These are phyloP conservation scores for Cephalopterus ornatus DNA, from an alignment of 2,113 vertebrate species.

Conservation along the genomic window DNA sequence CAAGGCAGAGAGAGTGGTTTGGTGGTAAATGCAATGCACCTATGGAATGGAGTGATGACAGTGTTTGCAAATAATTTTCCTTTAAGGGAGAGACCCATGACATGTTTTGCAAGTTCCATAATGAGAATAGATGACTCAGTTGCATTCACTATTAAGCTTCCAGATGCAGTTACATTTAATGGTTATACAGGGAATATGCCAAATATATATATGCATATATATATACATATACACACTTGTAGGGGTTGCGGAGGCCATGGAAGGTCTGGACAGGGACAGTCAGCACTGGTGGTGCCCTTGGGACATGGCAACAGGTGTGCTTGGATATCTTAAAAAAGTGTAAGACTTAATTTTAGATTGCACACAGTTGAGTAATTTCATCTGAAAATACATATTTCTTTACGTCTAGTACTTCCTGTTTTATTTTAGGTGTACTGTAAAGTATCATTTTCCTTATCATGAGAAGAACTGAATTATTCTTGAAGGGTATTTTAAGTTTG, in stretches of 20 bases:
- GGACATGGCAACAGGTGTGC: background rate
- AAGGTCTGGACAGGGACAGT: background rate
- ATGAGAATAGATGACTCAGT: background rate
- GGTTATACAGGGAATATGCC: background rate
- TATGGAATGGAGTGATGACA: background rate
- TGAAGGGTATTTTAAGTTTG: background rate
- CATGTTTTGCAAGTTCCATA: background rate
- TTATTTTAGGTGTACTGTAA: background rate
- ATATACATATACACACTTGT: rapidly evolving
- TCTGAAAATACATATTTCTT: background rate
- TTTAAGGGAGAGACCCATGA: background rate
- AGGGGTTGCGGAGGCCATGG: background rate
- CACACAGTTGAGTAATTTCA: background rate
- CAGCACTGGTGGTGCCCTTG: background rate
- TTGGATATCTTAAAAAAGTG: background rate
- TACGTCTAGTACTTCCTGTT: background rate
- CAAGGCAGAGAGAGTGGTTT: background rate
- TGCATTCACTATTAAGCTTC: background rate
- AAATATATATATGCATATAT: background rate
- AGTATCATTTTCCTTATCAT: background rate
- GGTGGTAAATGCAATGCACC: background rate
- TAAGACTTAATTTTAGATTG: background rate
- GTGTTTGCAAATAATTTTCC: background rate
- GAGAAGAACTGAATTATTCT: background rate
- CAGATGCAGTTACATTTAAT: background rate